phyloP scores from a whole-genome alignment of 2,113 vertebrate species.

The Tympanuchus pallidicinctus region DNA sequence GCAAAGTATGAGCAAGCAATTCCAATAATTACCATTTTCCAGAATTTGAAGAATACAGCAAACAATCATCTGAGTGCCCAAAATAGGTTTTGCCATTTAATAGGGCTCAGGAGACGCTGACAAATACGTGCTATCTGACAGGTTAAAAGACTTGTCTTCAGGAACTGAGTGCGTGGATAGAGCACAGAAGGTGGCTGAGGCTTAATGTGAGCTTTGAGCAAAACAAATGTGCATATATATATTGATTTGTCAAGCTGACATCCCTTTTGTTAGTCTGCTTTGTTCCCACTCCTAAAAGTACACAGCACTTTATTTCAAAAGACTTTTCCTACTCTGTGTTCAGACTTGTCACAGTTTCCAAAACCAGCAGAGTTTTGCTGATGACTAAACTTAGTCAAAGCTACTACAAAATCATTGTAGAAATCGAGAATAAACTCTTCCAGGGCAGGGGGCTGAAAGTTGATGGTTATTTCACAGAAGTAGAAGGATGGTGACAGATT shows the following conservation, averaged over 20 bases:
- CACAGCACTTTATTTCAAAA: not conserved
- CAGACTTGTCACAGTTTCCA: slow-evolving; percentile 16
- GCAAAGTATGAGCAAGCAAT: not conserved
- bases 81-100: slow-evolving; percentile 29
- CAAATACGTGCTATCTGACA: slow-evolving; percentile 15
- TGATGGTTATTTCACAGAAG: slow-evolving; percentile 19
- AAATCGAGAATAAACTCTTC: not conserved
- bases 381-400: not conserved
- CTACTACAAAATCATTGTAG: not conserved
- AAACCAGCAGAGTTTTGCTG: slow-evolving; percentile 15
- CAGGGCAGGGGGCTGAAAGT: not conserved
- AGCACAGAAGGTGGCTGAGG: not conserved
- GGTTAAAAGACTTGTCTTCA: slow-evolving; percentile 1
- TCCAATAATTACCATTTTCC: not conserved
- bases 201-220: slow-evolving; percentile 27
- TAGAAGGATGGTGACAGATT: not conserved
- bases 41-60: not conserved
- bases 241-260: not conserved
- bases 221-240: slow-evolving; percentile 1
- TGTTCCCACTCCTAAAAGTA: not conserved
- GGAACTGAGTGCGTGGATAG: not conserved
- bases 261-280: not conserved
- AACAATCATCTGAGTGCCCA: not conserved
- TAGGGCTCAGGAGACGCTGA: not conserved
- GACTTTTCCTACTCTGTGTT: not conserved